A percentile compares a stretch with the other conserved stretches of the same genome.
Conservation (phyloP, 1,140 invertebrate genomes). For the Polyergus mexicanus region DNA sequence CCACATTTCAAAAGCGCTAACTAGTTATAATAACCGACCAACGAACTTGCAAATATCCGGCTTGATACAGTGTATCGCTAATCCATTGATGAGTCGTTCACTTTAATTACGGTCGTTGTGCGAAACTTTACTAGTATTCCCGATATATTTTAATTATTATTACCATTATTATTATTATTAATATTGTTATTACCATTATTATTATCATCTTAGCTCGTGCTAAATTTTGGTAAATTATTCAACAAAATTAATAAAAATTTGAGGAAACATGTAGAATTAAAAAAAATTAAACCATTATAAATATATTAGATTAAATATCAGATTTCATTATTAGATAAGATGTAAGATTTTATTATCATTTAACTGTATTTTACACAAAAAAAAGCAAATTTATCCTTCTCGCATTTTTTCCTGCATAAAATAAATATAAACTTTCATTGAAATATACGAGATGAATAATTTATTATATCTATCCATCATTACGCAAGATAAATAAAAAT, state of each 20-base stretch:
- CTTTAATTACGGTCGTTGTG: neutral
- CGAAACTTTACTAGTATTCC: constrained; percentile 11
- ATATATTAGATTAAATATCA: neutral
- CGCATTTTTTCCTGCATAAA: neutral
- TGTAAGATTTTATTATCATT: neutral
- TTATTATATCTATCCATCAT: neutral
- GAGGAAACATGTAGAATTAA: neutral
- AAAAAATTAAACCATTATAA: neutral
- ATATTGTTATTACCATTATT: too few species aligned
- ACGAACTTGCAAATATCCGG: constrained; percentile 51
- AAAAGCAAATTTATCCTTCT: neutral
- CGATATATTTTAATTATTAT: constrained; percentile 2
- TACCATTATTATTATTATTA: too few species aligned
- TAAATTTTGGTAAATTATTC: constrained; percentile 15
- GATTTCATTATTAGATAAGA: neutral
- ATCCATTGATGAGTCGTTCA: constrained; percentile 42
- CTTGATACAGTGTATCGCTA: constrained; percentile 28
- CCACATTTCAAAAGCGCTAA: constrained; percentile 53
- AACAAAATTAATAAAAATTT: neutral
- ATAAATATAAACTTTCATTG: neutral
- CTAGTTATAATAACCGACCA: constrained; percentile 48
- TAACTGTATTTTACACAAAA: neutral
- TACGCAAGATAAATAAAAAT: neutral
- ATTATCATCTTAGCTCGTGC: too few species aligned
- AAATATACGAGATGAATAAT: neutral